Conservation (phyloP, 2,113 vertebrate species). For the Dasyornis broadbenti region DNA sequence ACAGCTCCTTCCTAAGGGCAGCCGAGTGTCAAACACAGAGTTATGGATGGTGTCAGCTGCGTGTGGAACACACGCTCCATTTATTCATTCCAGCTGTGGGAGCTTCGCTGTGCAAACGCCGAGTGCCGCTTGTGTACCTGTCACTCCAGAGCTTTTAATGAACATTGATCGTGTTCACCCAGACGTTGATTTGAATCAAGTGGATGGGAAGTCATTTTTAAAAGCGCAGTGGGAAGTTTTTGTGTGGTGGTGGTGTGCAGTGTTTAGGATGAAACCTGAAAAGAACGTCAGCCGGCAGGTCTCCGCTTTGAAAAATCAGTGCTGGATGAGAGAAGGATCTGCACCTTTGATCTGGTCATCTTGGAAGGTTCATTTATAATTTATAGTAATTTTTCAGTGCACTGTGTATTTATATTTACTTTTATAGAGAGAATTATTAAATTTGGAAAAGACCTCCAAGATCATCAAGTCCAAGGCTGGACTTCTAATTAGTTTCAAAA, state of each 20-base stretch:
- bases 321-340: not conserved
- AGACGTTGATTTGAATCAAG: not conserved
- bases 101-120: slow-evolving; percentile 25
- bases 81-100: slow-evolving; percentile 47
- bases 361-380: not conserved
- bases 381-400: not conserved
- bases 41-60: slow-evolving; percentile 44
- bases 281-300: not conserved
- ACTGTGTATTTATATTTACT: not conserved
- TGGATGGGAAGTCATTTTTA: not conserved
- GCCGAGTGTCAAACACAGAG: slow-evolving; percentile 55
- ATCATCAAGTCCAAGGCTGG: not conserved
- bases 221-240: not conserved
- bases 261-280: not conserved
- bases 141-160: slow-evolving; percentile 50
- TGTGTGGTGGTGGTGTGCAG: not conserved
- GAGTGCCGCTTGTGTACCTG: slow-evolving; percentile 37
- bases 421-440: not conserved
- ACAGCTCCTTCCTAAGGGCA: slow-evolving; percentile 45
- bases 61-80: slow-evolving; percentile 51
- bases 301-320: not conserved
- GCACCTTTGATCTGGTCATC: not conserved
- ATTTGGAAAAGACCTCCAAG: not conserved
- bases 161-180: slow-evolving; percentile 52
- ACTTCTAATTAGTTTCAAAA: not conserved